Evolutionary conservation across 2,888 invertebrate genomes (phyloP).

Genomic region (Pandemis corylana): DNA sequence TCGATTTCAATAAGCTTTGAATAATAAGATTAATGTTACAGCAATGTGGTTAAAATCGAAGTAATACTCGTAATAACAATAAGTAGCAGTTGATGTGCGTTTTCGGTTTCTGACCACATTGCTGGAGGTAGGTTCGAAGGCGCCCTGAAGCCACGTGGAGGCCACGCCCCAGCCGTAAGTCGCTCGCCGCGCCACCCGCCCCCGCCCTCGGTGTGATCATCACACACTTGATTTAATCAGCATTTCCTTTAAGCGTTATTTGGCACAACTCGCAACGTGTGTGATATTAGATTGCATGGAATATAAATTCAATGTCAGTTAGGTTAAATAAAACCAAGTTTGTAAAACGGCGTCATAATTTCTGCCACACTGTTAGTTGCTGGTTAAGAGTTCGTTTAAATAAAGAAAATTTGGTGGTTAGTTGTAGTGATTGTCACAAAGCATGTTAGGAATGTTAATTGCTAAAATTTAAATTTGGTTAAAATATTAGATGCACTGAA

Average conservation of each 20-base stretch:
- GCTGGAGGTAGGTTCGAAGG: conserved; percentile 67
- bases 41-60: conserved; percentile 18
- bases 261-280: conserved; percentile 17
- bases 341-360: neutral
- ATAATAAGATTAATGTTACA: neutral
- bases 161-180: conserved; percentile 43
- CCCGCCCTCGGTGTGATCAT: conserved; percentile 1
- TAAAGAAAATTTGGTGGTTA: conserved; percentile 1
- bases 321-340: neutral
- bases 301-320: neutral
- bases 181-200: conserved; percentile 1
- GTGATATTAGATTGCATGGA: neutral
- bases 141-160: conserved; percentile 70
- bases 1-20: conserved; percentile 1
- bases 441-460: conserved; percentile 1
- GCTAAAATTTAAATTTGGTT: conserved; percentile 8
- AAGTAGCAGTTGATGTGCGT: neutral
- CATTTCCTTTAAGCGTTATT: conserved; percentile 41
- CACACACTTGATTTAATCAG: conserved; percentile 4
- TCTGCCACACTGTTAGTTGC: conserved; percentile 1
- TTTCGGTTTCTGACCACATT: conserved; percentile 44
- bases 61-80: neutral
- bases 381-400: conserved; percentile 7
- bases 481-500: conserved; percentile 31
- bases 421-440: conserved; percentile 21